Conservation (phyloP, 2,888 invertebrate genomes). For the Leucoma salicis region DNA sequence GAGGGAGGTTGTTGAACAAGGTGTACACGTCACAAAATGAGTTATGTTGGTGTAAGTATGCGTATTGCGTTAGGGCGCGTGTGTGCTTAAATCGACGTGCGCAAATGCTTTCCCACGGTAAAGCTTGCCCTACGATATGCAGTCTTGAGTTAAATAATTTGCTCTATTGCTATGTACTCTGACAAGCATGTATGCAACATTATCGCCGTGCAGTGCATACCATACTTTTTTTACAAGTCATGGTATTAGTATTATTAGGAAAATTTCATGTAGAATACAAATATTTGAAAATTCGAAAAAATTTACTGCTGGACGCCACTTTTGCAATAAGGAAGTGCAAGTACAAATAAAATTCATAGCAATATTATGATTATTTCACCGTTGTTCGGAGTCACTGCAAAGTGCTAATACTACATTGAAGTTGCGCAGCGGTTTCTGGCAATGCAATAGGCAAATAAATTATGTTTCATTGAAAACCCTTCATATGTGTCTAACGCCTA, state of each 20-base stretch:
- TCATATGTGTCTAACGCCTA: constrained; percentile 42
- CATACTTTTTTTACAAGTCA: too few species aligned
- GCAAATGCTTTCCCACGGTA: constrained; percentile 66
- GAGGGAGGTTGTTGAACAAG: constrained; percentile 46
- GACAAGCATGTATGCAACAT: constrained; percentile 19
- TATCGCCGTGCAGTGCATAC: constrained; percentile 1
- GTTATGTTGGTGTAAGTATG: constrained; percentile 27
- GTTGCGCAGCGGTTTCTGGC: constrained; percentile 43
- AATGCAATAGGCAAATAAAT: constrained; percentile 34
- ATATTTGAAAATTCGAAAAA: too few species aligned
- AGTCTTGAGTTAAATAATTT: constrained; percentile 57
- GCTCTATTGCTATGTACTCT: constrained; percentile 52
- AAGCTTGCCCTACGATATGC: constrained; percentile 48
- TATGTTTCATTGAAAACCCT: constrained; percentile 54
- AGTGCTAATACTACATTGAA: constrained; percentile 15
- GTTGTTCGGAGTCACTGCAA: constrained; percentile 5
- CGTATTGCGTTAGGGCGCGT: constrained; percentile 29
- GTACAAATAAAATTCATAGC: constrained; percentile 2
- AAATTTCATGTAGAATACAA: too few species aligned
- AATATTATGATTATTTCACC: constrained; percentile 16
- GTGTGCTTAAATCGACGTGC: constrained; percentile 40
- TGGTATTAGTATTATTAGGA: too few species aligned
- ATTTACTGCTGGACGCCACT: too few species aligned
- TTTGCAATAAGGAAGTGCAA: too few species aligned
- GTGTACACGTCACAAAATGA: constrained; percentile 34